Evolutionary conservation across 2,797 vertebrate genomes (phyloP).

Genomic region (Microctenopoma lineatum): DNA sequence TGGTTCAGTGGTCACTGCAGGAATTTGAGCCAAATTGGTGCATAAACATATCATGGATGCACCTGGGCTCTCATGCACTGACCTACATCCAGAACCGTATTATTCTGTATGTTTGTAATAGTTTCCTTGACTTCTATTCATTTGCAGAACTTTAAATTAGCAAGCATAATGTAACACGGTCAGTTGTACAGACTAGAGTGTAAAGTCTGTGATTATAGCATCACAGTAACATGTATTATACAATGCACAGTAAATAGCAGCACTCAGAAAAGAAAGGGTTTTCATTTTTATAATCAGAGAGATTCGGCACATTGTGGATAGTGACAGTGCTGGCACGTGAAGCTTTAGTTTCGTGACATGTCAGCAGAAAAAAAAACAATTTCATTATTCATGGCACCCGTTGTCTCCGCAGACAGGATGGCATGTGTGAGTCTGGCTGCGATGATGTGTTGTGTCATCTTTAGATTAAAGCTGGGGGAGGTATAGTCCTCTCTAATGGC

Average conservation of each 20-base stretch:
- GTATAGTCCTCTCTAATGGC: slow-evolving; percentile 59
- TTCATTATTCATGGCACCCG: slow-evolving; percentile 39
- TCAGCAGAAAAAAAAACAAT: slow-evolving; percentile 21
- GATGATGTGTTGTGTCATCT: slow-evolving; percentile 68
- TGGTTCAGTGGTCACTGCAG: slow-evolving; percentile 60
- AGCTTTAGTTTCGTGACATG: slow-evolving; percentile 24
- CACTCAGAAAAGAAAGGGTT: background rate
- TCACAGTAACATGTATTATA: background rate
- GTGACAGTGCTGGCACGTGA: slow-evolving; percentile 31
- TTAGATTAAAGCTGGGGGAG: slow-evolving; percentile 61
- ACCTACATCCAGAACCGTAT: slow-evolving; percentile 31
- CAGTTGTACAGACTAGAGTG: background rate
- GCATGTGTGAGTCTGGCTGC: slow-evolving; percentile 39
- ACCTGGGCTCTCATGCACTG: slow-evolving; percentile 57
- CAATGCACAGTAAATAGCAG: background rate
- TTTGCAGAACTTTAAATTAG: background rate
- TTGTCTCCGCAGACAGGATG: slow-evolving; percentile 50
- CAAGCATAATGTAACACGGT: no score
- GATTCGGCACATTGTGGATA: slow-evolving; percentile 21
- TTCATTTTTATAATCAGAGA: slow-evolving; percentile 30
- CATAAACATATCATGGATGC: slow-evolving; percentile 40
- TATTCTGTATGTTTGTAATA: slow-evolving; percentile 11
- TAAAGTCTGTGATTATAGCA: background rate
- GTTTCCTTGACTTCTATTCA: background rate
- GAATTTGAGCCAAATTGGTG: slow-evolving; percentile 52